These are phyloP conservation scores for Aleiodes sp. DNA, from an alignment of 1,140 invertebrate species.

Conservation along the genomic window DNA sequence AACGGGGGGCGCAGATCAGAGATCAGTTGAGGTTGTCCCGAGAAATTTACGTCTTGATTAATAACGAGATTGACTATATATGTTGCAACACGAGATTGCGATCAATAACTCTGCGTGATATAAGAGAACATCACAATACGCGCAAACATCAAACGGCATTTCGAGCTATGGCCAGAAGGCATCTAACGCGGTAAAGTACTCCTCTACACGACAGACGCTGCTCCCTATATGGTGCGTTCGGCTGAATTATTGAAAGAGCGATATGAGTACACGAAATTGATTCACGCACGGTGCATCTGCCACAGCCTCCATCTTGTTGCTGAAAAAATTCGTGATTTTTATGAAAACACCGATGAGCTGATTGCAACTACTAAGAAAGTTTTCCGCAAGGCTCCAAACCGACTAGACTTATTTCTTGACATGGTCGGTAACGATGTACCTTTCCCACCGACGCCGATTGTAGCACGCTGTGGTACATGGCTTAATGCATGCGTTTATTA, in stretches of 20 bases:
- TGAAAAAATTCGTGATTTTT: constrained; percentile 49
- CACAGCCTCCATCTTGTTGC: constrained; percentile 53
- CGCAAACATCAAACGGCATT: no score
- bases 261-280: constrained; percentile 38
- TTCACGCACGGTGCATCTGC: constrained; percentile 54
- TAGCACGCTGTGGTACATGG: constrained; percentile 61
- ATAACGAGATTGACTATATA: no score
- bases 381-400: background rate
- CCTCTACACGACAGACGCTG: constrained; percentile 42
- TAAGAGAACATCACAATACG: no score
- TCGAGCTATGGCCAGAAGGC: constrained; percentile 26
- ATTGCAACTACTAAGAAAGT: constrained; percentile 1
- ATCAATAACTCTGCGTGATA: no score
- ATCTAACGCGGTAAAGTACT: constrained; percentile 34
- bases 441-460: constrained; percentile 53
- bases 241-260: constrained; percentile 42
- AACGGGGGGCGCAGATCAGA: no score
- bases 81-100: no score
- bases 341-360: constrained; percentile 36
- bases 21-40: no score
- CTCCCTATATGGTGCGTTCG: constrained; percentile 48
- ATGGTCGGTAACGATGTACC: constrained; percentile 46
- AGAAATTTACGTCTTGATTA: no score
- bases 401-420: constrained; percentile 49
- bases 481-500: constrained; percentile 51